Evolutionary conservation across 2,797 vertebrate species (phyloP), one percentile per base, ranked within the genome.

Genomic region (Buphagus erythrorhynchus): DNA sequence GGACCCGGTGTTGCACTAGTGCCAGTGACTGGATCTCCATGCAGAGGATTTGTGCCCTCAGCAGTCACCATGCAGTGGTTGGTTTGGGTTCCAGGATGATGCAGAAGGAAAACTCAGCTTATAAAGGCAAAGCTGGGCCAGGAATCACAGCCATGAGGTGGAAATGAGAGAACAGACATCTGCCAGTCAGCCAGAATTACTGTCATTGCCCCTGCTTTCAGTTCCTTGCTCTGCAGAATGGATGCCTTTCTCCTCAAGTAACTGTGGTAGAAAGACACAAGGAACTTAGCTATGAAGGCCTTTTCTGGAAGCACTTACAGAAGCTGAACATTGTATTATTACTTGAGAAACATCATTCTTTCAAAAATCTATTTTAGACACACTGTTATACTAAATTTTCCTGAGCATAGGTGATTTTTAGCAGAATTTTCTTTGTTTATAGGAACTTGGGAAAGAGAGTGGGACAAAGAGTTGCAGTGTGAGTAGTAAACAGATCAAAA

Each of bases 21-120:
- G 6, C 54, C 67, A 20, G 51, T 9, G 48, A 35, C 29, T 10
- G 48, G 28, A 48, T 6, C 66, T 35, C 46, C 1, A 0, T 10
- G 28, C 18, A 42, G 29, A 38, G 35, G n/a, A 33, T 43, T 46
- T 69, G 19, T 20, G 46, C 14, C 31, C 48, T 66, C 55, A 71
- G n/a, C 73, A 83, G 48, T 5, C 1, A 0, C 19, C 48, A 29
- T 7, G 38, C 0, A 21, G 6, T 11, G n/a, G 15, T 5, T 78
- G 35, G 10, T 78, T 92, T 87, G 69, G 57, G 45, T 71, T 71
- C 51, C 15, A 57, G 33, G 29, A 51, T 42, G 38, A 72, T 9
- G 4, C 10, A 89, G 38, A 61, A 33, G 19, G 19, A 90, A 77
- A 86, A 71, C 2, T 2, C 29, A 36, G 21, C 4, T 66, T 40